Conservation (phyloP, 2,113 vertebrate species). For the Gadus macrocephalus region DNA sequence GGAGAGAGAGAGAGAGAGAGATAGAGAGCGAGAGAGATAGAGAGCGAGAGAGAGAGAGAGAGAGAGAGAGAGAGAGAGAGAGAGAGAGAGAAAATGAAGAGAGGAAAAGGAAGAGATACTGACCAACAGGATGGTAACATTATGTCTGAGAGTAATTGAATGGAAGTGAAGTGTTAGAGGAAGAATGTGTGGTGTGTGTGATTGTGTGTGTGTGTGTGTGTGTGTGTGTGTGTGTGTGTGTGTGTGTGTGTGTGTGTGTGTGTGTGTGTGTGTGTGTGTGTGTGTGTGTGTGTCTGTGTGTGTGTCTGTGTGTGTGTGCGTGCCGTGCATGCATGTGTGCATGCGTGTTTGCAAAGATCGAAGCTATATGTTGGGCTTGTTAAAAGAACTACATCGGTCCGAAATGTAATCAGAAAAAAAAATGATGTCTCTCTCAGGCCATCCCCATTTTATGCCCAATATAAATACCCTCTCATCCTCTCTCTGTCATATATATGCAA, state of each 20-base stretch:
- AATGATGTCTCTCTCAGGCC: neutral
- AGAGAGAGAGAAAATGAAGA: neutral
- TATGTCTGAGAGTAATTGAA: neutral
- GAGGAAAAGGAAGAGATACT: neutral
- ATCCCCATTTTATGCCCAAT: neutral
- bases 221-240: neutral
- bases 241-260: neutral
- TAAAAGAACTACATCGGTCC: neutral
- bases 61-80: neutral
- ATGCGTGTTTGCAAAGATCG: neutral
- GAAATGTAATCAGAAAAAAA: neutral
- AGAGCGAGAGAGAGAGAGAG: neutral
- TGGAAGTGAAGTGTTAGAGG: neutral
- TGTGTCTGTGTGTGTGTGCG: neutral
- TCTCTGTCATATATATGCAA: too few species aligned
- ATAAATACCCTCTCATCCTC: neutral
- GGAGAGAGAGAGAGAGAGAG: neutral
- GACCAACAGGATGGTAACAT: neutral
- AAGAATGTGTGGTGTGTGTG: neutral
- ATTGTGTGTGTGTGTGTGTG: neutral
- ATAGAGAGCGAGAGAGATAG: neutral
- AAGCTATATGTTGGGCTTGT: neutral
- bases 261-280: slow-evolving; percentile 4
- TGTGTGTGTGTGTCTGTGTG: neutral
- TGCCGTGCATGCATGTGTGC: neutral